Base-by-base conservation (phyloP, 1,140 invertebrate species). In the Helicorthomorpha holstii region DNA sequence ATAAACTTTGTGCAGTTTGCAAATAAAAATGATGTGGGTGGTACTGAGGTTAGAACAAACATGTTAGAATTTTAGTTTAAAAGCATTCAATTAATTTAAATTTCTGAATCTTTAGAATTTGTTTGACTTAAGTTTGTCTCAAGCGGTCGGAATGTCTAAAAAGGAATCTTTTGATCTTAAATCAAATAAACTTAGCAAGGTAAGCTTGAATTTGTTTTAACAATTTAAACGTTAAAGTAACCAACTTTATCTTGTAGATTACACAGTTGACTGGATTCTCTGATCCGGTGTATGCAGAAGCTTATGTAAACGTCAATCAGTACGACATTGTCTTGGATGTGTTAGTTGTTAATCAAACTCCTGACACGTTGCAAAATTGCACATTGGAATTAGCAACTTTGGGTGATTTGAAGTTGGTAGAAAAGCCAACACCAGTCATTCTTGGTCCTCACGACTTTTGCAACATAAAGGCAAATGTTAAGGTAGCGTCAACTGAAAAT, bases 261-360 rank as follows among this genome's bases (percentile, higher is more conserved):
- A 94, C 90, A n/a, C 95, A 99, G 67, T 73, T 99, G 54, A 97
- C 95, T n/a, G 96, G 95, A 21, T 97, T 98, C 69, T 96, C 91
- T 0, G 96, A 99, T 73, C 94, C 96, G 0, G 91, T 99, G 41
- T 99, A 99, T 69, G 86, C 94, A 12, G 96, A 99, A 71, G 94
- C 95, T 22, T 93, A 98, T 64, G 94, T 99, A 0, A 85, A 98
- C 67, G 94, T 99, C 48, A 98, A 98, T 70, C 94, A 99, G 68
- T 99, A 97, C 66, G 92, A 96, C 61, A 95, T 97, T 61, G 88
- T 94, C 29, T 71, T 96, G n/a, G 92, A 96, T 69, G 90, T 96
- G 19, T 73, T 96, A 7, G 82, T 99, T 56, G 95, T 99, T 1
- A 99, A 99, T 71, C 95, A 98, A 72, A 98, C 96, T 23, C 75